Evolutionary conservation across 2,888 invertebrate species (phyloP), one percentile per base, ranked within the genome.

Genomic region (Fragum fragum): DNA sequence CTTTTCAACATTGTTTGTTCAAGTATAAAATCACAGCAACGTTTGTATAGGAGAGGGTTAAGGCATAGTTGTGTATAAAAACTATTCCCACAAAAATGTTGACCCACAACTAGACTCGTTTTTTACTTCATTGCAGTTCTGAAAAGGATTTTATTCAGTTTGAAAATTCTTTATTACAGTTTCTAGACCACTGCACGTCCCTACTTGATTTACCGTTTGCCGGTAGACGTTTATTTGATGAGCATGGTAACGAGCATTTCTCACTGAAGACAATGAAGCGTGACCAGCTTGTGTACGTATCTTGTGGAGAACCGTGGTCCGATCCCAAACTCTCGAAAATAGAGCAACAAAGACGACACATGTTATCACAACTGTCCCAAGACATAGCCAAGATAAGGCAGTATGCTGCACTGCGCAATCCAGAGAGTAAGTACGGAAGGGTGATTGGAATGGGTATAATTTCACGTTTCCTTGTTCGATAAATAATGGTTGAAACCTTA

Each of bases 261-360:
- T 89, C 90, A 28, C 85, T 94, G 79, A 86, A 89, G 39, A 87
- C 86, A n/a, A 81, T 94, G 71, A 81, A 88, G 68, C 87, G 93
- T 9, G 93, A 94, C 75, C 92, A 94, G 79, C 68, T 93, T 66
- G 93, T 94, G 26, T 94, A 91, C 80, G 91, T 92, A 9, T 90
- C 93, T 1, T 94, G 93, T 81, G 94, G 94, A 6, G 95, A 94
- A 76, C 78, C 90, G 1, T 94, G 94, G 94, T 89, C 88, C 9
- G 93, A 94, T 85, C 94, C 94, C 0, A 88, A 86, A 66, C 86
- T 93, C n/a, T 91, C 91, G 36, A 90, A 90, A 73, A 89, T 90
- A 1, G 94, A 94, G 82, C 94, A 94, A 76, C 92, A 94, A 81
- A 85, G 93, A 23, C 87, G 94, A 59, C 87, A 90, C 75, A 86